Evolutionary conservation across 2,113 vertebrate species (phyloP), one percentile per base, ranked within the genome.

Genomic region (Calypte anna): DNA sequence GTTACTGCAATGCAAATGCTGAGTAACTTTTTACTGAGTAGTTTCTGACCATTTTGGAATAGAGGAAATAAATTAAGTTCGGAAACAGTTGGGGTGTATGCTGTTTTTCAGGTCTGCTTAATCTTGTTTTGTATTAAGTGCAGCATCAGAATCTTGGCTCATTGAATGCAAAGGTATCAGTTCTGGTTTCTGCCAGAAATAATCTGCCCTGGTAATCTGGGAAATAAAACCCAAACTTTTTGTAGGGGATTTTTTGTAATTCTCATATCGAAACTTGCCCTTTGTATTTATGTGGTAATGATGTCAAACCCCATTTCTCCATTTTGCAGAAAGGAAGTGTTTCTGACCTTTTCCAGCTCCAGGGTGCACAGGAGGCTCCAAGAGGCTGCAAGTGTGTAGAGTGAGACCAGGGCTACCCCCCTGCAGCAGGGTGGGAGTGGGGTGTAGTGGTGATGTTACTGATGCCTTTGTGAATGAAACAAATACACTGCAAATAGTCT

Each of bases 151-250:
- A 54, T 89, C 44, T 79, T 92, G 81, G 62, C 70, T 91, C 0
- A 0, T 31, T 82, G 46, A 22, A 68, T 79, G 43, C 50, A 84
- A 61, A 72, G n/a, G 4, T 27, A 6, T 48, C 2, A 5, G 21
- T 55, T 93, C 76, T 86, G 68, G 1, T 76, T 92, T 95, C 48
- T 62, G 30, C 72, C 58, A 79, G 53, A 82, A 70, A 19, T 14
- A 3, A 7, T 64, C 48, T 81, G 14, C 9, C 14, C 23, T 75
- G 25, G 23, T 81, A 78, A 67, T 75, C 20, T 78, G 57, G 14
- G 50, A 91, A 70, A 69, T 30, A 36, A 88, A 84, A 91, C 27
- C 23, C 70, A 73, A 19, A 64, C 12, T 84, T 54, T 9, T 10
- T 8, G 13, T 27, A 57, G 58, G 69, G 58, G 40, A 76, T 82